phyloP scores from a whole-genome alignment of 2,113 vertebrate genomes.

The Myocastor coypus region DNA sequence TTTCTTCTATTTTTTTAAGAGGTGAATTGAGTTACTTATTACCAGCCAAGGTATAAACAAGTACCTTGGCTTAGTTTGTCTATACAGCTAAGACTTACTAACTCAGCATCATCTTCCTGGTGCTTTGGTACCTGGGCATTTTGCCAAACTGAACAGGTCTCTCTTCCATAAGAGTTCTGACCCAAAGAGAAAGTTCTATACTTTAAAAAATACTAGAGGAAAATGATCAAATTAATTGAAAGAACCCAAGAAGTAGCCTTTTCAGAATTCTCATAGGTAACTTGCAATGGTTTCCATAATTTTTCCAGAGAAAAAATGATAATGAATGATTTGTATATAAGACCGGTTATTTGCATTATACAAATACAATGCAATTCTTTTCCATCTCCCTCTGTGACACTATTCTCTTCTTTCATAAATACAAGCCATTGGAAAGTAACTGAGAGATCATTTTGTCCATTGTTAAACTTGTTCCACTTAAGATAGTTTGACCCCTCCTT shows the following conservation, averaged over 20 bases:
- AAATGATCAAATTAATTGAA: conserved; percentile 43
- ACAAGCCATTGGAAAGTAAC: conserved; percentile 8
- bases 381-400: neutral
- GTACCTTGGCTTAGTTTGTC: neutral
- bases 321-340: conserved; percentile 14
- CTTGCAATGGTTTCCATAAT: conserved; percentile 28
- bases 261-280: conserved; percentile 18
- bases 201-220: neutral
- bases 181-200: neutral
- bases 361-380: too few relatives aligned
- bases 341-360: neutral
- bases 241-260: conserved; percentile 29
- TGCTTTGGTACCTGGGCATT: conserved; percentile 27
- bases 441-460: conserved; percentile 42
- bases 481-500: conserved; percentile 48
- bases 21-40: conserved; percentile 1
- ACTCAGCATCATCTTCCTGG: neutral
- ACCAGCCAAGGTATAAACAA: conserved; percentile 11
- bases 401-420: conserved; percentile 27
- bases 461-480: conserved; percentile 28
- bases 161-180: neutral
- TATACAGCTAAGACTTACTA: neutral
- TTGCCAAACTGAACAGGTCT: conserved; percentile 29
- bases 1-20: conserved; percentile 49
- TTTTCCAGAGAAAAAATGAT: neutral